Conservation (phyloP, 2,797 vertebrate species). For the Anolis apletophallus region DNA sequence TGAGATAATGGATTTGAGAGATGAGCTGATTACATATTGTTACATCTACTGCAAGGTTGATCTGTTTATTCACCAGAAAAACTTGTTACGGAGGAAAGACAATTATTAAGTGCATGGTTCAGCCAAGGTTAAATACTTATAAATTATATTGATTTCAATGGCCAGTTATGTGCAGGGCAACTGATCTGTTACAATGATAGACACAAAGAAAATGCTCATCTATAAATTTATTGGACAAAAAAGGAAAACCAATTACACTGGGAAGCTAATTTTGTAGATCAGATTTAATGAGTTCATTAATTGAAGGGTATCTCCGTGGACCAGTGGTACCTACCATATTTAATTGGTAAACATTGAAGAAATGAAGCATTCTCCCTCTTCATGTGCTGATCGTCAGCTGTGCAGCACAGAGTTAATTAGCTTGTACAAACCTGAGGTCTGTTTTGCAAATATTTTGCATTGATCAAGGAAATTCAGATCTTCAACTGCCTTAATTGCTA, state of each 20-base stretch:
- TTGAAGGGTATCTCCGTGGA: background rate
- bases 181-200: background rate
- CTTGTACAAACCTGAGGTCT: slow-evolving; percentile 3
- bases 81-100: background rate
- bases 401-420: background rate
- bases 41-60: background rate
- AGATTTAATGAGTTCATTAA: background rate
- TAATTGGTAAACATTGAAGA: background rate
- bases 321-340: background rate
- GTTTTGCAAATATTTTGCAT: slow-evolving; percentile 25
- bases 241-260: no score
- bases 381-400: background rate
- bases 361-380: background rate
- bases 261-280: background rate
- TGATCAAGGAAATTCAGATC: slow-evolving; percentile 20
- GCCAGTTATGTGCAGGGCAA: background rate
- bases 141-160: background rate
- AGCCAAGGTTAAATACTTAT: background rate
- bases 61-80: background rate
- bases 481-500: slow-evolving; percentile 12
- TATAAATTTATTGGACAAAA: background rate
- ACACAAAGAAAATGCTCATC: background rate
- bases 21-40: background rate
- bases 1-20: background rate
- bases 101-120: background rate